Conservation (phyloP, 2,888 invertebrate genomes). For the Cylloceria caligata region DNA sequence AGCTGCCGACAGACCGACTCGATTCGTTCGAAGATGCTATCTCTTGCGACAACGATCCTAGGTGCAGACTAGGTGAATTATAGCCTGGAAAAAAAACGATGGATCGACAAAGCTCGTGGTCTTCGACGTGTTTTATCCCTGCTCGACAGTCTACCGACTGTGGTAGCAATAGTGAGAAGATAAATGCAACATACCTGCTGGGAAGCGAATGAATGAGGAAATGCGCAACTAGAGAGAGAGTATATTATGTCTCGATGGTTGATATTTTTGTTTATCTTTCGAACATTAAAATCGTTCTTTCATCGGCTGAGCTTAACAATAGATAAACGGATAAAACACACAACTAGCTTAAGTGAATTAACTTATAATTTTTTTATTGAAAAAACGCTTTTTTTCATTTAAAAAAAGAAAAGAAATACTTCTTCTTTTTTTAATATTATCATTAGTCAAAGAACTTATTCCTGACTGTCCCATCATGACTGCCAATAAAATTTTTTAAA, state of each 20-base stretch:
- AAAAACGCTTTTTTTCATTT: no score
- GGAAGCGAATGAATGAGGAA: constrained; percentile 5
- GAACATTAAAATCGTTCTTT: no score
- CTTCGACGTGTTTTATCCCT: neutral
- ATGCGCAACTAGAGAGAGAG: neutral
- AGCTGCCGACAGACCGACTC: constrained; percentile 78
- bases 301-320: no score
- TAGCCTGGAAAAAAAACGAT: constrained; percentile 73
- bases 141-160: neutral
- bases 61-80: constrained; percentile 75
- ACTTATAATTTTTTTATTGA: no score
- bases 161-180: neutral
- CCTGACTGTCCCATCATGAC: no score
- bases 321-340: no score
- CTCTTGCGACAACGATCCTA: constrained; percentile 59
- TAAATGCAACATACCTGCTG: constrained; percentile 3
- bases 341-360: no score
- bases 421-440: neutral
- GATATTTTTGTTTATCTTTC: neutral
- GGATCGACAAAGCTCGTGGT: constrained; percentile 70
- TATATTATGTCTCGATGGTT: neutral
- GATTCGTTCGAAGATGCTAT: constrained; percentile 74
- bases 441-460: neutral
- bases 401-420: neutral
- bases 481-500: neutral